phyloP scores from a whole-genome alignment of 2,797 vertebrate genomes.

The Fistularia commersonii region DNA sequence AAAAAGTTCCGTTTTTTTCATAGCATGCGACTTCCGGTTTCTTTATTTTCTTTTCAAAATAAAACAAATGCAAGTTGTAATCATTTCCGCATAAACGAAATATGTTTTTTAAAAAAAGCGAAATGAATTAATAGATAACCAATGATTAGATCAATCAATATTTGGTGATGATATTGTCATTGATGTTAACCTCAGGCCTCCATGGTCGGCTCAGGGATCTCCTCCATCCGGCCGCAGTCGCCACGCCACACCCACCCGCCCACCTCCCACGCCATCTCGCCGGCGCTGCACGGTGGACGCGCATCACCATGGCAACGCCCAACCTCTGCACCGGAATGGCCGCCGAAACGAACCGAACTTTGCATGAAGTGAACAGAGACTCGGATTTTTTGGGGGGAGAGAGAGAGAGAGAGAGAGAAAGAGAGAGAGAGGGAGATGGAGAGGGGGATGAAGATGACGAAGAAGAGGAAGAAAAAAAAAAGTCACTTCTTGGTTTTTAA shows the following conservation, averaged over 20 bases:
- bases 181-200: conserved; percentile 36
- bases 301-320: conserved; percentile 29
- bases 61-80: no score
- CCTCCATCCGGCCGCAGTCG: conserved; percentile 25
- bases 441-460: conserved; percentile 9
- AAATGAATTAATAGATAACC: no score
- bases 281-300: conserved; percentile 7
- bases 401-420: not conserved
- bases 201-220: conserved; percentile 65
- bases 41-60: no score
- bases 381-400: not conserved
- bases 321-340: conserved; percentile 5
- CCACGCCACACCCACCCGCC: conserved; percentile 24
- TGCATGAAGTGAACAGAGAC: not conserved
- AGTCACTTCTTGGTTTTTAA: conserved; percentile 37
- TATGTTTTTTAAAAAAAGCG: no score
- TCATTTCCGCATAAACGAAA: no score
- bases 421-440: not conserved
- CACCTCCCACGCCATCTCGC: conserved; percentile 13
- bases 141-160: no score
- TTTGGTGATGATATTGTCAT: no score
- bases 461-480: conserved; percentile 2
- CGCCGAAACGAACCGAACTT: not conserved
- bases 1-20: no score
- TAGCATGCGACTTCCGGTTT: no score